Conservation (phyloP, 2,888 invertebrate genomes). For the Drosophila imparisetae region DNA sequence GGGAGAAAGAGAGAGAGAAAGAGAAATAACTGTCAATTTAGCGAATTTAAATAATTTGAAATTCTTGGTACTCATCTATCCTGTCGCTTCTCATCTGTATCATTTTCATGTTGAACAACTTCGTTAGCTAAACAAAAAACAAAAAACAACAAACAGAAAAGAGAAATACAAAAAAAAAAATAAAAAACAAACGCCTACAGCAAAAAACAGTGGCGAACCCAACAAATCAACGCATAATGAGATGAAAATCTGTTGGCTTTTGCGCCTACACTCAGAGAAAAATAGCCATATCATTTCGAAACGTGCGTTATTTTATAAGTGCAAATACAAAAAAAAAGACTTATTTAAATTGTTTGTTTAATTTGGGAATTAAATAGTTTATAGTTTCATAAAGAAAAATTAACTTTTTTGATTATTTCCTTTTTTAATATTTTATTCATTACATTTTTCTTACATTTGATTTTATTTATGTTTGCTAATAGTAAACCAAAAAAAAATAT, state of each 20-base stretch:
- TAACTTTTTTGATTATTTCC: neutral
- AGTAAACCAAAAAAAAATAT: too few species aligned
- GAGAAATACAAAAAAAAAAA: neutral
- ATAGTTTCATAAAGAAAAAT: neutral
- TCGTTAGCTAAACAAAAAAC: slow-evolving; percentile 54
- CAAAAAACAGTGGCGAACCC: slow-evolving; percentile 30
- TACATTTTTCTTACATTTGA: neutral
- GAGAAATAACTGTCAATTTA: slow-evolving; percentile 48
- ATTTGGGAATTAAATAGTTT: neutral
- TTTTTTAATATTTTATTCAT: neutral
- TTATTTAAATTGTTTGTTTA: neutral
- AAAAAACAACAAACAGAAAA: neutral
- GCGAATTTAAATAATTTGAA: slow-evolving; percentile 33
- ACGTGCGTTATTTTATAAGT: neutral
- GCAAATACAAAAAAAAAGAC: neutral
- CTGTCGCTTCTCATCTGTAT: slow-evolving; percentile 26
- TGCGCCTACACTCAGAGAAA: slow-evolving; percentile 36
- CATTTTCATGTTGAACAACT: slow-evolving; percentile 49
- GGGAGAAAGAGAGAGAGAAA: fast-evolving
- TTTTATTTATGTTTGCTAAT: neutral
- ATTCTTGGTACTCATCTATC: slow-evolving; percentile 9
- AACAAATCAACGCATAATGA: slow-evolving; percentile 70
- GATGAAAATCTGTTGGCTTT: slow-evolving; percentile 79
- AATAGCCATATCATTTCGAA: neutral
- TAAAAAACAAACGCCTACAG: slow-evolving; percentile 46